Evolutionary conservation across 2,113 vertebrate species (phyloP).

Genomic region (Montifringilla adamsi): DNA sequence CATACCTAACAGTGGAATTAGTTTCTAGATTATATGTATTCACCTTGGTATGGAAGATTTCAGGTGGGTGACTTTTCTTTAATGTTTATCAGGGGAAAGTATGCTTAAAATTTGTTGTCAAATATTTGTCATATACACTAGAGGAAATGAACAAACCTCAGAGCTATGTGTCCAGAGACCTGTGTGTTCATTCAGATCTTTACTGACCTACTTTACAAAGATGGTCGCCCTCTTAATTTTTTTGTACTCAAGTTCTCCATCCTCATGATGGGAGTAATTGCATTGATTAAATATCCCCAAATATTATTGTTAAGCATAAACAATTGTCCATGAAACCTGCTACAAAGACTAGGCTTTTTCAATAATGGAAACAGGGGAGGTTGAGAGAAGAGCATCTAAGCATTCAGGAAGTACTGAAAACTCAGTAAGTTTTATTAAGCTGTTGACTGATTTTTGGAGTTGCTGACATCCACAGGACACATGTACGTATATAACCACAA

Average conservation of each 20-base stretch:
- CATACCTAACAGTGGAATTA: background rate
- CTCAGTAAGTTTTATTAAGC: background rate
- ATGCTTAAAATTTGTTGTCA: background rate
- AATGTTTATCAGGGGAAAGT: background rate
- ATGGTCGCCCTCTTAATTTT: accelerated
- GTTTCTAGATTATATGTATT: background rate
- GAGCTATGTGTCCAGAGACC: background rate
- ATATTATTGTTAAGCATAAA: background rate
- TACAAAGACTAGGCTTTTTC: background rate
- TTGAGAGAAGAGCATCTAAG: background rate
- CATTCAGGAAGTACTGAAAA: background rate
- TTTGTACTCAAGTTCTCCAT: background rate
- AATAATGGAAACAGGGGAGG: background rate
- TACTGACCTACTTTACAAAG: background rate
- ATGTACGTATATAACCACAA: background rate
- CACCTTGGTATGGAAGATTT: background rate
- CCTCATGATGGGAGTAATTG: background rate
- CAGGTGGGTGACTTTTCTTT: background rate
- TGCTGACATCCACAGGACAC: background rate
- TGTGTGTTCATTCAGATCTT: background rate
- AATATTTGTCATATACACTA: background rate
- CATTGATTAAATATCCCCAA: background rate
- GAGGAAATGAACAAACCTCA: background rate
- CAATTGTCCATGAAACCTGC: background rate
- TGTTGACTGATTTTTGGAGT: background rate